Evolutionary conservation across 2,113 vertebrate genomes (phyloP).

Genomic region (Empidonax traillii): DNA sequence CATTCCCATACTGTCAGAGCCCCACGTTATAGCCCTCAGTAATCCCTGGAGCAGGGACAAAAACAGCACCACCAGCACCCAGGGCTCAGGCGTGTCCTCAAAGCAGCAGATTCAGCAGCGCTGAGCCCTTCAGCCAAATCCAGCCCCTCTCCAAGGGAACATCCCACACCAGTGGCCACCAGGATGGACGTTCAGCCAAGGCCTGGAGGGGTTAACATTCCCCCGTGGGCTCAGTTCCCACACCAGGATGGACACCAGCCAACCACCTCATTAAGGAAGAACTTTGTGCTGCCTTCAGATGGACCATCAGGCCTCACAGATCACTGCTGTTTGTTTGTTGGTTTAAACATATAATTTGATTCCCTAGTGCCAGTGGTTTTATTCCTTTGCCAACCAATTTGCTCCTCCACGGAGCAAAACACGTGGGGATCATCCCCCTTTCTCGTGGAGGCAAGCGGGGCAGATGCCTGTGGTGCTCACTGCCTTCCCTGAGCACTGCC

Average conservation of each 20-base stretch:
- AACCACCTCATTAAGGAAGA: not conserved
- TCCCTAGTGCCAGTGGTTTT: not conserved
- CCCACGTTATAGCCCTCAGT: not conserved
- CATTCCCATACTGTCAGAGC: not conserved
- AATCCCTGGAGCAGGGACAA: not conserved
- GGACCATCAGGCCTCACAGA: not conserved
- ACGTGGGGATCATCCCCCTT: not conserved
- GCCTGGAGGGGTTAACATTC: not conserved
- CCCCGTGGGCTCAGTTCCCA: fast-evolving
- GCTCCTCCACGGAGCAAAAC: not conserved
- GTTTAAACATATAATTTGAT: not conserved
- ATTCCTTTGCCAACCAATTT: not conserved
- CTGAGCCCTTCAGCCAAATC: not conserved
- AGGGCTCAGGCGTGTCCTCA: not conserved
- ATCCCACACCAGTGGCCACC: not conserved
- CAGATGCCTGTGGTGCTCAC: not conserved
- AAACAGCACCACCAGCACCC: fast-evolving
- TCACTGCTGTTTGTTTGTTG: not conserved
- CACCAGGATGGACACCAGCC: not conserved
- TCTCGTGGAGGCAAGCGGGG: not conserved
- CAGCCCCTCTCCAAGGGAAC: not conserved
- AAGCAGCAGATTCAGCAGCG: not conserved
- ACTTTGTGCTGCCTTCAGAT: not conserved
- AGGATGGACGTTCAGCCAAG: not conserved
- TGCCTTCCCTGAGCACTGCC: not conserved